Evolutionary conservation across 1,140 invertebrate species (phyloP).

Genomic region (Drosophila gunungcola): DNA sequence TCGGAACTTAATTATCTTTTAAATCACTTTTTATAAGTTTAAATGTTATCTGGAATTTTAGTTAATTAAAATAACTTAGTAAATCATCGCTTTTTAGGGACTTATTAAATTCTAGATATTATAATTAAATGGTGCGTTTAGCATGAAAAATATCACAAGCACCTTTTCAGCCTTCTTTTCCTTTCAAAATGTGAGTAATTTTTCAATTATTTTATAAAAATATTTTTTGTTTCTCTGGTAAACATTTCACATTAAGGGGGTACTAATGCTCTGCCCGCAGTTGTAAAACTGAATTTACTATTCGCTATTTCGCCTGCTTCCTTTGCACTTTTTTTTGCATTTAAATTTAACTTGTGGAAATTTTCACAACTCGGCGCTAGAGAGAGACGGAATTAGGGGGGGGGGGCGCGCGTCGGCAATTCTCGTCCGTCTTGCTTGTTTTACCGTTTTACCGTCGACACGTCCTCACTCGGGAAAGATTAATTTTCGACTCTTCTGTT

Average conservation of each 20-base stretch:
- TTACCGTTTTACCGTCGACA: constrained; percentile 20
- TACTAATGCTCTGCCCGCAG: constrained; percentile 24
- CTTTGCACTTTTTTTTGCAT: constrained; percentile 58
- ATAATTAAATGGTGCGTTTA: too few relatives aligned
- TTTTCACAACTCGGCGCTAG: constrained; percentile 68
- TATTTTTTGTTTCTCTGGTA: too few relatives aligned
- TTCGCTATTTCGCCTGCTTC: constrained; percentile 45
- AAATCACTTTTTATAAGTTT: too few relatives aligned
- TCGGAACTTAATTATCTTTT: too few relatives aligned
- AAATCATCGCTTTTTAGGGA: too few relatives aligned
- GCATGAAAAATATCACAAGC: background rate
- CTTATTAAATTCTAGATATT: too few relatives aligned
- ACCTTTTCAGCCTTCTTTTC: background rate
- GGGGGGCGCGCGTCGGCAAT: constrained; percentile 42
- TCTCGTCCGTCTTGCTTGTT: constrained; percentile 74
- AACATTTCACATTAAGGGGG: background rate
- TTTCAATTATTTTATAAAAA: background rate
- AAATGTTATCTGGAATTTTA: too few relatives aligned
- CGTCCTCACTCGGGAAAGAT: constrained; percentile 66
- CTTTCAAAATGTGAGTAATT: background rate
- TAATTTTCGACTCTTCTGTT: too few relatives aligned
- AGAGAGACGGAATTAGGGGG: constrained; percentile 28
- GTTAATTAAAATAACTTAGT: too few relatives aligned
- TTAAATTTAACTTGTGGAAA: constrained; percentile 72
- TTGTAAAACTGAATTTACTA: constrained; percentile 33